Conservation (phyloP, 2,888 invertebrate species). For the Lycophotia porphyrea region DNA sequence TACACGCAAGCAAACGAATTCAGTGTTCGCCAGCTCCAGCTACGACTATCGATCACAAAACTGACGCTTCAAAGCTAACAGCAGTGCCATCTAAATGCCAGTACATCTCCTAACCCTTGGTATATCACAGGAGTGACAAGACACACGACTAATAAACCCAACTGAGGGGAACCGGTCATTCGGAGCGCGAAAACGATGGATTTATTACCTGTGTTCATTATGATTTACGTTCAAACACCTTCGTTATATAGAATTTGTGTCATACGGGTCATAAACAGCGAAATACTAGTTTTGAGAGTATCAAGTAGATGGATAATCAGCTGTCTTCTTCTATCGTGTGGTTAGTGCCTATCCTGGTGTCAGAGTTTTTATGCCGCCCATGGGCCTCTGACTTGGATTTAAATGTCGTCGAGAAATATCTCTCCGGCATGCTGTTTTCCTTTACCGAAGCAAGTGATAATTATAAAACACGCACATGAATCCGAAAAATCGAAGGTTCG, state of each 20-base stretch:
- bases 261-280: not conserved
- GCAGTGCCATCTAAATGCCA: not conserved
- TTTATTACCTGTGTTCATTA: slow-evolving; percentile 30
- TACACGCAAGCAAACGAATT: not conserved
- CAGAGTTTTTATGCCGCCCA: too few species aligned
- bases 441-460: too few species aligned
- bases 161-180: slow-evolving; percentile 38
- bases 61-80: not conserved
- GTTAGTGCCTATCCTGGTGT: too few species aligned
- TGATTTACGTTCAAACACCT: slow-evolving; percentile 35
- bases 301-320: too few species aligned
- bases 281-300: not conserved
- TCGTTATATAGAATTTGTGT: not conserved
- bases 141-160: slow-evolving; percentile 34
- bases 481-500: too few species aligned
- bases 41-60: not conserved
- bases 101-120: not conserved
- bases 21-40: not conserved
- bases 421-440: too few species aligned
- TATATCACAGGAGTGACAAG: slow-evolving; percentile 17
- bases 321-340: too few species aligned
- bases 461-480: too few species aligned
- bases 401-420: too few species aligned
- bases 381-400: too few species aligned
- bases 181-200: slow-evolving; percentile 39